Percentiles rank a stretch among this genome's conserved stretches.
phyloP scores from a whole-genome alignment of 2,888 invertebrate species.

The Agonopterix arenella region DNA sequence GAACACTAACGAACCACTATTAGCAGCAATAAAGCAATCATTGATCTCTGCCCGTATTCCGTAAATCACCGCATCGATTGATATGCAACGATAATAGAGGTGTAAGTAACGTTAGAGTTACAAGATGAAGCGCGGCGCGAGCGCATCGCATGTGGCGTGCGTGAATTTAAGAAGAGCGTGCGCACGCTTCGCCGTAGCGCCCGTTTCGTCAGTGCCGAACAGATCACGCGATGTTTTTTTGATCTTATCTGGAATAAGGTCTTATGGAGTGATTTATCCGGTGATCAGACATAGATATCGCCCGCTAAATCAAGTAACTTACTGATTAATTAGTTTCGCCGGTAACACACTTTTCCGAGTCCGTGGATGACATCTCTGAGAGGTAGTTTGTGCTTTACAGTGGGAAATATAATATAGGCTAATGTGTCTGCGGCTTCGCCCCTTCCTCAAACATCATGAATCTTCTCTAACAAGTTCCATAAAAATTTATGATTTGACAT shows the following conservation, averaged over 20 bases:
- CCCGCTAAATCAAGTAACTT: too few species aligned
- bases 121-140: slow-evolving; percentile 3
- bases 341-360: too few species aligned
- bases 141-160: not conserved
- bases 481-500: too few species aligned
- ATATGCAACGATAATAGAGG: slow-evolving; percentile 8
- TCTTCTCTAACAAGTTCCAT: too few species aligned
- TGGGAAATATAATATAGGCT: too few species aligned
- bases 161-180: not conserved
- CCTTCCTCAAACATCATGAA: too few species aligned
- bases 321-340: too few species aligned
- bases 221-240: not conserved
- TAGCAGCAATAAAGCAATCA: slow-evolving; percentile 9
- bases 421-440: too few species aligned
- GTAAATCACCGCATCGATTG: not conserved
- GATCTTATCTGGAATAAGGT: not conserved
- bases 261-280: not conserved
- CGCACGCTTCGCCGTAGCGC: not conserved
- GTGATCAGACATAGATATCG: not conserved
- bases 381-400: too few species aligned
- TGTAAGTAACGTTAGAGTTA: not conserved
- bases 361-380: too few species aligned
- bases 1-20: not conserved
- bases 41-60: slow-evolving; percentile 6
- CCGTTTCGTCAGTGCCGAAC: not conserved